phyloP scores from a whole-genome alignment of 2,113 vertebrate species.

The Ciconia boyciana region DNA sequence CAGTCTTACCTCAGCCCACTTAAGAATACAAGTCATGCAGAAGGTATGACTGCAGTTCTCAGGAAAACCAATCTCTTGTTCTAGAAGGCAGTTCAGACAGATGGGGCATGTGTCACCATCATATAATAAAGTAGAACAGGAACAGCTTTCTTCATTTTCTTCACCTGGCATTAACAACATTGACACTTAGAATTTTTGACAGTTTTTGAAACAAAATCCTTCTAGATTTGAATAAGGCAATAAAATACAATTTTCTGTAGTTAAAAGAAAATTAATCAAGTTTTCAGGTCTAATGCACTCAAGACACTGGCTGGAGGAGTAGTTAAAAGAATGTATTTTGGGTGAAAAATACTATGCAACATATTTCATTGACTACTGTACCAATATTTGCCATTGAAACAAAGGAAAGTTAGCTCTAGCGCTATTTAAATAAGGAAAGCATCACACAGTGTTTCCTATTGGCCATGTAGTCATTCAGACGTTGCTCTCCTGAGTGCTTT shows the following conservation, averaged over 20 bases:
- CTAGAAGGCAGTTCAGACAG: conserved; percentile 84
- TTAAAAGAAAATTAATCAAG: neutral
- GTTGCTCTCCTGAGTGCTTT: neutral
- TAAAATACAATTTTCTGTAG: neutral
- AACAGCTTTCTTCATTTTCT: conserved; percentile 70
- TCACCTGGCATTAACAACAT: conserved; percentile 70
- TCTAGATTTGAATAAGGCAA: neutral
- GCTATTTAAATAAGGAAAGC: neutral
- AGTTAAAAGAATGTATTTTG: neutral
- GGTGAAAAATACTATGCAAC: neutral
- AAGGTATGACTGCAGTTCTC: conserved; percentile 92
- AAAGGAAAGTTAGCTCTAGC: neutral
- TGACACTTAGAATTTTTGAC: conserved; percentile 5
- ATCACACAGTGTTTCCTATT: neutral
- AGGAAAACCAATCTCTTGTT: conserved; percentile 85
- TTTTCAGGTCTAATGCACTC: neutral
- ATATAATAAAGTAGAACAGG: conserved; percentile 50
- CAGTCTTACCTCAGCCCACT: conserved; percentile 91
- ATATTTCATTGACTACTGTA: neutral
- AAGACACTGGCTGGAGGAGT: neutral
- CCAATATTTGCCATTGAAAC: neutral
- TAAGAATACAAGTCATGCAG: conserved; percentile 91
- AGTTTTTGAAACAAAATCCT: neutral
- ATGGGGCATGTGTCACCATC: conserved; percentile 86
- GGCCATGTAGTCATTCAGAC: neutral